These are phyloP conservation scores for Yponomeuta sedellus DNA, from an alignment of 2,888 invertebrate species.

Conservation along the genomic window DNA sequence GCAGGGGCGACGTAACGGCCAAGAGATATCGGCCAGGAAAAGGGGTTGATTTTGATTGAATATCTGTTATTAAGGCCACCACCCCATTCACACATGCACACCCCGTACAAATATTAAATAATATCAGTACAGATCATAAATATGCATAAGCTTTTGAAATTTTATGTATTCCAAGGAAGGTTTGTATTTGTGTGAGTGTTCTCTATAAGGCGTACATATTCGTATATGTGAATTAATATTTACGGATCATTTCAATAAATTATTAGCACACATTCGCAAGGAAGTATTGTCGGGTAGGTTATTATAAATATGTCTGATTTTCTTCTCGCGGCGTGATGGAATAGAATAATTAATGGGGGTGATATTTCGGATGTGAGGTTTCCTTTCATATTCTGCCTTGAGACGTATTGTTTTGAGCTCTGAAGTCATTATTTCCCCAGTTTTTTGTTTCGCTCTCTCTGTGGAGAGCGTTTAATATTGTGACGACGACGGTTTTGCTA, in stretches of 20 bases:
- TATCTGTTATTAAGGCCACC: constrained; percentile 74
- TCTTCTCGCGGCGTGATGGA: constrained; percentile 42
- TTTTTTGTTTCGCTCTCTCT: constrained; percentile 41
- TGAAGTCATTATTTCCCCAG: constrained; percentile 29
- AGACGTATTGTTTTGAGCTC: constrained; percentile 46
- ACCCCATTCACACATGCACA: constrained; percentile 50
- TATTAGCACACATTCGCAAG: constrained; percentile 20
- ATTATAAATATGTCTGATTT: constrained; percentile 33
- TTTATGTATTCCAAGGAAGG: constrained; percentile 40
- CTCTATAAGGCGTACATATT: not conserved
- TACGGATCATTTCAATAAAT: constrained; percentile 22
- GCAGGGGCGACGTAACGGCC: constrained; percentile 57
- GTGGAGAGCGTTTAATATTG: not conserved
- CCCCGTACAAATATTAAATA: constrained; percentile 56
- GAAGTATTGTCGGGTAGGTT: constrained; percentile 19
- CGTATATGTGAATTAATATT: constrained; percentile 18
- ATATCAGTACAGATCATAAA: constrained; percentile 71
- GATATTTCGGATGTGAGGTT: constrained; percentile 43
- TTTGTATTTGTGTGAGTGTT: constrained; percentile 16
- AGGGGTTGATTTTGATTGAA: constrained; percentile 76
- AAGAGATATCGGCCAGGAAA: constrained; percentile 70
- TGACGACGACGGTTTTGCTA: constrained; percentile 24
- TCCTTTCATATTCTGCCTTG: constrained; percentile 39
- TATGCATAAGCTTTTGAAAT: constrained; percentile 71
- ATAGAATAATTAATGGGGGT: constrained; percentile 56